These are phyloP conservation scores for Drosophila sechellia DNA, from an alignment of 1,140 invertebrate genomes.

Conservation along the genomic window DNA sequence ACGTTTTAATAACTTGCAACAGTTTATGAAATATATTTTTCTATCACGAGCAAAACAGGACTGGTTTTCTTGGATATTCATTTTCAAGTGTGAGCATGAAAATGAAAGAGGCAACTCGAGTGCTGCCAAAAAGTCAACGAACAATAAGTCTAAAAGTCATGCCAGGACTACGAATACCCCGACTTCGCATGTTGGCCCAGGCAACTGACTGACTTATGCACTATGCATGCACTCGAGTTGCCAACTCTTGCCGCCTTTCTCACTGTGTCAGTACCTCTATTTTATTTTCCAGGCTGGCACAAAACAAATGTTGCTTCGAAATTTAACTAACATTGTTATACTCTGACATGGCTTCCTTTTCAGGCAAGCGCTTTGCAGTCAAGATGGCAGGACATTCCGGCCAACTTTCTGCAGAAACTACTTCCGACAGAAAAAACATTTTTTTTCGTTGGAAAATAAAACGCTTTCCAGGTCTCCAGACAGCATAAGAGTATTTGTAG, in stretches of 20 bases:
- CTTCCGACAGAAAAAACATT: slow-evolving; percentile 8
- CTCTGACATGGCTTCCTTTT: slow-evolving; percentile 50
- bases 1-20: slow-evolving; percentile 56
- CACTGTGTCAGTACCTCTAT: slow-evolving; percentile 5
- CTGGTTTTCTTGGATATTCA: slow-evolving; percentile 25
- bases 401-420: neutral
- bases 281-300: slow-evolving; percentile 16
- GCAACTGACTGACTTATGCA: slow-evolving; percentile 73
- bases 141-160: slow-evolving; percentile 68
- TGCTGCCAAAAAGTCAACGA: slow-evolving; percentile 46
- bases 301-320: slow-evolving; percentile 62
- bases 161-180: slow-evolving; percentile 33
- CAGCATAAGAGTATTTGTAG: slow-evolving; percentile 1
- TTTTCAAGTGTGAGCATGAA: slow-evolving; percentile 25
- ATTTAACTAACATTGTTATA: slow-evolving; percentile 67
- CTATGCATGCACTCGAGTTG: slow-evolving; percentile 72
- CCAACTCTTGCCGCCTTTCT: slow-evolving; percentile 38
- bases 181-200: neutral
- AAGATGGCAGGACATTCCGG: slow-evolving; percentile 20
- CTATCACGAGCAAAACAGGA: slow-evolving; percentile 17
- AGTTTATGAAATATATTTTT: slow-evolving; percentile 43
- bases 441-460: neutral
- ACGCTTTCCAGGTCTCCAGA: neutral
- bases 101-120: slow-evolving; percentile 22
- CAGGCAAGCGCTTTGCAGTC: slow-evolving; percentile 5